Percentiles rank a stretch among this genome's conserved stretches.
phyloP scores from a whole-genome alignment of 2,888 invertebrate genomes.

The Athripsodes cinereus region DNA sequence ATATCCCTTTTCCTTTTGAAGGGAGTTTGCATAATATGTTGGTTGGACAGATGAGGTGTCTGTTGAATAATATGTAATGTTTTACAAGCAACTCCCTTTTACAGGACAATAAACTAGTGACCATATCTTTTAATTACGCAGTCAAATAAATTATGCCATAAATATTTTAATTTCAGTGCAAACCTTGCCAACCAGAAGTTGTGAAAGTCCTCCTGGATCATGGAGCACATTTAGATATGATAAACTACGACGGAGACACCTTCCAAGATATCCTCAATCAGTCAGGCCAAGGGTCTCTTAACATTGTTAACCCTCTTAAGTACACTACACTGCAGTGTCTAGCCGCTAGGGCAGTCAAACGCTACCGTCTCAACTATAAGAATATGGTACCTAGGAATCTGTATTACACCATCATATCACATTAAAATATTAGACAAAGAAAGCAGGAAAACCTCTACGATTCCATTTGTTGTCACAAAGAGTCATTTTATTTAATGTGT shows the following conservation, averaged over 20 bases:
- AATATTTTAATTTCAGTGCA: conserved; percentile 35
- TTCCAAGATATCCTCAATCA: conserved; percentile 62
- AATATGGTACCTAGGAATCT: conserved; percentile 51
- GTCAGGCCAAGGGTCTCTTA: conserved; percentile 52
- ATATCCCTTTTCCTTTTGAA: too few relatives aligned
- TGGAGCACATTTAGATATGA: conserved; percentile 81
- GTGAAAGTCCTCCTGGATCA: conserved; percentile 66
- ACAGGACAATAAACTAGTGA: too few relatives aligned
- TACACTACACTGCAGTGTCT: conserved; percentile 80
- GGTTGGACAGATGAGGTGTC: background rate
- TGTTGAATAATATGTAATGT: background rate
- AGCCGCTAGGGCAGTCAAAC: conserved; percentile 74
- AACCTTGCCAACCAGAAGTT: conserved; percentile 64
- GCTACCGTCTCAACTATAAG: conserved; percentile 60
- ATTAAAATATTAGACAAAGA: too few relatives aligned
- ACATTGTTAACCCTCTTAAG: conserved; percentile 68
- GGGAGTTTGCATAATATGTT: background rate
- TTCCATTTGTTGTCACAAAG: too few relatives aligned
- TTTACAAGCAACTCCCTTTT: too few relatives aligned
- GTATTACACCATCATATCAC: conserved; percentile 45
- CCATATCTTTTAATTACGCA: too few relatives aligned
- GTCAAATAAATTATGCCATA: too few relatives aligned
- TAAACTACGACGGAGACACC: conserved; percentile 70
- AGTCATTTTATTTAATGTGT: too few relatives aligned
- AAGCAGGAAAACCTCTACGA: too few relatives aligned